Conservation (phyloP, 2,888 invertebrate species). For the Brachylomia viminalis region DNA sequence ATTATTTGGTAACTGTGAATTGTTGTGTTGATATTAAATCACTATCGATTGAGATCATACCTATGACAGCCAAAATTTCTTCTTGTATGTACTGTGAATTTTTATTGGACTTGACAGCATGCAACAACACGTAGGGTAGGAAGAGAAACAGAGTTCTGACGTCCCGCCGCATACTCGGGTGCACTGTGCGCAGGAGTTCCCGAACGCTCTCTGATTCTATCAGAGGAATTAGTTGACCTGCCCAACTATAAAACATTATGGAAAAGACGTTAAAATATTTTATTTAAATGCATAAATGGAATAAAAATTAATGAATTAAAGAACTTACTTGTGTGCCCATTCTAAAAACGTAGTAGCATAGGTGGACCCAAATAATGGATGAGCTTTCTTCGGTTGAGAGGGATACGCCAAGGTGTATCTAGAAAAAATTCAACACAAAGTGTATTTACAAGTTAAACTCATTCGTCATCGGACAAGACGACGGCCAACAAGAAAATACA, state of each 20-base stretch:
- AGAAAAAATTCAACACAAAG: conserved; percentile 10
- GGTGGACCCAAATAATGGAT: conserved; percentile 92
- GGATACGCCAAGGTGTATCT: conserved; percentile 88
- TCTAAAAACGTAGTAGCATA: conserved; percentile 92
- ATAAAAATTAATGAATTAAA: background rate
- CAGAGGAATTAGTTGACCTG: conserved; percentile 92
- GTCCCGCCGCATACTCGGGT: conserved; percentile 94
- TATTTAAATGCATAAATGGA: background rate
- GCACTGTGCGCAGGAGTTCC: conserved; percentile 92
- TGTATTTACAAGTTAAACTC: background rate
- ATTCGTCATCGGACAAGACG: background rate
- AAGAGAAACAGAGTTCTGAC: conserved; percentile 93
- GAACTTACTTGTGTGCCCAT: conserved; percentile 93
- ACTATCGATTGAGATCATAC: conserved; percentile 62
- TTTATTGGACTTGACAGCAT: conserved; percentile 90
- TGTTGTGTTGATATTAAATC: background rate
- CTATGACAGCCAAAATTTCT: conserved; percentile 87
- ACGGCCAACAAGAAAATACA: background rate
- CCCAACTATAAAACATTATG: conserved; percentile 90
- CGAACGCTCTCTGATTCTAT: conserved; percentile 91
- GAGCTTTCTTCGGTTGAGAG: conserved; percentile 86
- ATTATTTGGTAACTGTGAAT: background rate
- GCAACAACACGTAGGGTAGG: conserved; percentile 93
- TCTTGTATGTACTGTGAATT: conserved; percentile 83
- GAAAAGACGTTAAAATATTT: background rate